These are phyloP conservation scores for Stegodyphus dumicola DNA, from an alignment of 1,140 invertebrate species.

Conservation along the genomic window DNA sequence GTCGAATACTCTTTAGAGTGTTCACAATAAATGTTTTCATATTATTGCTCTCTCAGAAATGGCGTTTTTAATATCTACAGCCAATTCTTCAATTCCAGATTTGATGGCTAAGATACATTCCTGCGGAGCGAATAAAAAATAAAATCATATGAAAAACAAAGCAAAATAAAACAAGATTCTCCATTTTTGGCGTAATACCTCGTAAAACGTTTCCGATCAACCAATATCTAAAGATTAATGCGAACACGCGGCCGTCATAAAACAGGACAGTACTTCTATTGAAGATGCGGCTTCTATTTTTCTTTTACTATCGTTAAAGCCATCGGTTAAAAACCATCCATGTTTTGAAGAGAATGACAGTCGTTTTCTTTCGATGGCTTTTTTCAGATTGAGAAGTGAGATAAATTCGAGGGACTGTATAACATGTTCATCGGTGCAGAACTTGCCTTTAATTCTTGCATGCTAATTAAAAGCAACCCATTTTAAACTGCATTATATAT, in stretches of 20 bases:
- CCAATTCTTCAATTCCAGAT: constrained; percentile 57
- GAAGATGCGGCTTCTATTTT: constrained; percentile 5
- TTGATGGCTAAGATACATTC: constrained; percentile 31
- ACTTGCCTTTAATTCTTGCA: too few relatives aligned
- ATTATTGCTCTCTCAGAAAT: constrained; percentile 34
- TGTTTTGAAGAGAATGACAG: constrained; percentile 22
- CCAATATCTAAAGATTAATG: constrained; percentile 60
- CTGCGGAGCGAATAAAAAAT: constrained; percentile 16
- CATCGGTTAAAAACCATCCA: constrained; percentile 39
- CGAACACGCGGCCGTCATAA: constrained; percentile 35
- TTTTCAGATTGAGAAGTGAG: constrained; percentile 30
- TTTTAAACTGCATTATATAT: too few relatives aligned
- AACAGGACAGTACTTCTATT: constrained; percentile 20
- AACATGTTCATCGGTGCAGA: background rate
- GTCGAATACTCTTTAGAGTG: background rate
- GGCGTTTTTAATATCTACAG: constrained; percentile 48
- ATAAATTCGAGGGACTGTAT: constrained; percentile 12
- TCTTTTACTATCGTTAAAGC: constrained; percentile 8
- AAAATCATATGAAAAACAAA: constrained; percentile 8
- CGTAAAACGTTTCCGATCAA: constrained; percentile 57
- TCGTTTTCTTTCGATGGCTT: constrained; percentile 17
- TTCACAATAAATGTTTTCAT: constrained; percentile 35
- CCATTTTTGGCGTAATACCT: constrained; percentile 58
- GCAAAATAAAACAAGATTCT: constrained; percentile 13
- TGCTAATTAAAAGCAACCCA: too few relatives aligned